A percentile compares a stretch with the other conserved stretches of the same genome.
These are phyloP conservation scores for Redunca redunca DNA, from an alignment of 2,113 vertebrate genomes.

Conservation along the genomic window DNA sequence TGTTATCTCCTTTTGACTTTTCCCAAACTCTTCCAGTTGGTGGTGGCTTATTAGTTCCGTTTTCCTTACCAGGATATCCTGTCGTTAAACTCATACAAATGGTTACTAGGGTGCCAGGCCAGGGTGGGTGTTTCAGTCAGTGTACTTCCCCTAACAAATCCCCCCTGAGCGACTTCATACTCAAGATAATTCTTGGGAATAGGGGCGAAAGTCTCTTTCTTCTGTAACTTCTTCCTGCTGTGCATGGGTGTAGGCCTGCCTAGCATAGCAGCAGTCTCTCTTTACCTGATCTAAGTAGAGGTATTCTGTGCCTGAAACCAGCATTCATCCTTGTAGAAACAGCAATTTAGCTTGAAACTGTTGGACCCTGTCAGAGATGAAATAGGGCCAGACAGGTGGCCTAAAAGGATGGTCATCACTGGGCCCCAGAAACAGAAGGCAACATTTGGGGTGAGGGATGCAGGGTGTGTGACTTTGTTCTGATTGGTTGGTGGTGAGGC, in stretches of 20 bases:
- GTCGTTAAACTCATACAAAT: accelerated
- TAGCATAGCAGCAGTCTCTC: background rate
- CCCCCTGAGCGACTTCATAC: background rate
- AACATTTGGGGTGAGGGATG: background rate
- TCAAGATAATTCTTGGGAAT: background rate
- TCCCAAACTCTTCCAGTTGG: background rate
- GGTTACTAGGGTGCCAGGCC: background rate
- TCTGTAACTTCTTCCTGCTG: background rate
- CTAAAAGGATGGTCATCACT: background rate
- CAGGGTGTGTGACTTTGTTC: background rate
- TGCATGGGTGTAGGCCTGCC: background rate
- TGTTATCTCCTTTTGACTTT: background rate
- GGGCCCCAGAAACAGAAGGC: background rate
- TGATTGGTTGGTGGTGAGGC: background rate
- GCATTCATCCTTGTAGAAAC: background rate
- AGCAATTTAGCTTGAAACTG: background rate
- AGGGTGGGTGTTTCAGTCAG: background rate
- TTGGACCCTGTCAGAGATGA: background rate
- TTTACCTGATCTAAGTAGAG: background rate
- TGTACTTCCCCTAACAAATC: background rate
- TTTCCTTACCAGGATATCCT: background rate
- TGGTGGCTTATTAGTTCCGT: background rate
- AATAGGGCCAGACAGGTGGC: background rate
- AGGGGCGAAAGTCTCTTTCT: background rate
- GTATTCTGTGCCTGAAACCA: background rate